Conservation (phyloP, 1,140 invertebrate genomes). For the Drosophila trapezifrons region DNA sequence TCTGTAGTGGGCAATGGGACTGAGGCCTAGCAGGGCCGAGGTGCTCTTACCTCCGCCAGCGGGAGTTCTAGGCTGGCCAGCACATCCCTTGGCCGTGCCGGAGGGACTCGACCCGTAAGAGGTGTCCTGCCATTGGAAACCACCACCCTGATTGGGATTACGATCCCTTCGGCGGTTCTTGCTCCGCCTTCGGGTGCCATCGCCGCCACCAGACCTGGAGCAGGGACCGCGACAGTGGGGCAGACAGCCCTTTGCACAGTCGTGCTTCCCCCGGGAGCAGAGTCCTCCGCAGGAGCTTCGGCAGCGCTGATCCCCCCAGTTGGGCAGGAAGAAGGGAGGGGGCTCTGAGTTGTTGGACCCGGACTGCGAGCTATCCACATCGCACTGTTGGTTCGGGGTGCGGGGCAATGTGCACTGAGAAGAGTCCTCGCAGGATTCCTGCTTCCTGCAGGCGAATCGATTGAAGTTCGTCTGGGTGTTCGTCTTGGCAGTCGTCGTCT, state of each 20-base stretch:
- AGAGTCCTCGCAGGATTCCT: not conserved
- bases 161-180: not conserved
- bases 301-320: conserved; percentile 23
- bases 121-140: conserved; percentile 1
- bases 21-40: conserved; percentile 10
- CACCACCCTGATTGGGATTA: conserved; percentile 6
- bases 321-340: conserved; percentile 26
- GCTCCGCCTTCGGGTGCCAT: not conserved
- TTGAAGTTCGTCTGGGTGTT: not conserved
- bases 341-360: not conserved
- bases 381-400: no score
- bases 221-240: conserved; percentile 16
- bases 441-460: not conserved
- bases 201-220: conserved; percentile 6
- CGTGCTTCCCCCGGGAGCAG: not conserved
- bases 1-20: conserved; percentile 50
- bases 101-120: not conserved
- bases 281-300: not conserved
- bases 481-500: not conserved
- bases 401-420: no score
- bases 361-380: not conserved
- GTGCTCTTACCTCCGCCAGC: not conserved
- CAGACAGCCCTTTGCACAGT: conserved; percentile 13
- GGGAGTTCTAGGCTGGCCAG: not conserved
- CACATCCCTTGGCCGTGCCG: not conserved